Evolutionary conservation across 2,797 vertebrate species (phyloP).

Genomic region (Platyrinchus mystaceus): DNA sequence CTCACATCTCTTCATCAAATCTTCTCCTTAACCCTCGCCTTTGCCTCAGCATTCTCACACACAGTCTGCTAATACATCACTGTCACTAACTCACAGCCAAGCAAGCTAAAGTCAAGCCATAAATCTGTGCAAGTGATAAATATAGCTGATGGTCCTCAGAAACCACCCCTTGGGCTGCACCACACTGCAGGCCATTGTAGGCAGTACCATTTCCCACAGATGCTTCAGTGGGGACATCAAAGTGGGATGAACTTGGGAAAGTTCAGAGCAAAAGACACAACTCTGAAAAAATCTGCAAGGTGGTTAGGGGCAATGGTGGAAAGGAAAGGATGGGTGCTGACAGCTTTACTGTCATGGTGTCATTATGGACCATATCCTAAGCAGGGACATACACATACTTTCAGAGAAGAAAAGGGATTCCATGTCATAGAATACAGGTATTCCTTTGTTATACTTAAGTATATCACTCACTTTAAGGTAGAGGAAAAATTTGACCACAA

Average conservation of each 20-base stretch:
- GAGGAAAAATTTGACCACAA: not conserved
- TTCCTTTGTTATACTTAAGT: not conserved
- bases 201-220: not conserved
- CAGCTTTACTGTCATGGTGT: not conserved
- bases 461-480: not conserved
- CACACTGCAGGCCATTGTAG: not conserved
- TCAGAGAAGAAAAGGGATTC: not conserved
- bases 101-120: not conserved
- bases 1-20: not conserved
- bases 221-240: not conserved
- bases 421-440: not conserved
- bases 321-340: not conserved
- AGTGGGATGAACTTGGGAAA: not conserved
- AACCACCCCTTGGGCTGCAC: not conserved
- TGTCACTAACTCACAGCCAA: not conserved
- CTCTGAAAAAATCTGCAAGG: not conserved
- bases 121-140: not conserved
- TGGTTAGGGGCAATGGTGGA: not conserved
- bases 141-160: not conserved
- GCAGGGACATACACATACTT: not conserved
- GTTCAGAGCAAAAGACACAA: not conserved
- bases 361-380: not conserved
- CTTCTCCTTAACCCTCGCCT: not conserved
- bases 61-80: not conserved
- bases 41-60: not conserved